phyloP scores from a whole-genome alignment of 2,797 vertebrate species.

The Hyperoplus lanceolatus region DNA sequence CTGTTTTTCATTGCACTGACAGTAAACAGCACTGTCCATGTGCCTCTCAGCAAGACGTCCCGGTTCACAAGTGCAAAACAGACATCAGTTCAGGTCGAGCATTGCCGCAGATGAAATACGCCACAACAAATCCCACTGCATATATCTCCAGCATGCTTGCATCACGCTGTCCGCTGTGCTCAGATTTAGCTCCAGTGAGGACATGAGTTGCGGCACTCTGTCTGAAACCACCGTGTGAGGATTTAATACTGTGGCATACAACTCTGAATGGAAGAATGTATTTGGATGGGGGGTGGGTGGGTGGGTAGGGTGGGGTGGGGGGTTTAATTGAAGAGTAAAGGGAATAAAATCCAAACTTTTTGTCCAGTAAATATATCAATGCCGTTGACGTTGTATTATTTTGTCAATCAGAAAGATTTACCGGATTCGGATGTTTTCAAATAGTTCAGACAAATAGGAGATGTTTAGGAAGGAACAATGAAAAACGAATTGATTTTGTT shows the following conservation, averaged over 20 bases:
- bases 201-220: constrained; percentile 50
- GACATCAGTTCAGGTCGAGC: constrained; percentile 58
- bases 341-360: constrained; percentile 40
- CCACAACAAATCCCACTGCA: constrained; percentile 60
- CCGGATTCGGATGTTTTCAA: constrained; percentile 46
- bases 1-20: constrained; percentile 42
- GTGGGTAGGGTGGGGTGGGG: too few relatives aligned
- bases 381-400: too few relatives aligned
- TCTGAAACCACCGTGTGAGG: constrained; percentile 65
- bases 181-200: constrained; percentile 54
- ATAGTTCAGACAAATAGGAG: constrained; percentile 42
- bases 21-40: constrained; percentile 25
- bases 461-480: constrained; percentile 39
- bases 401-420: too few relatives aligned
- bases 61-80: constrained; percentile 65
- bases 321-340: constrained; percentile 18
- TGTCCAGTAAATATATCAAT: too few relatives aligned
- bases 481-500: constrained; percentile 51
- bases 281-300: constrained; percentile 38
- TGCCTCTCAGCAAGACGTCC: constrained; percentile 46
- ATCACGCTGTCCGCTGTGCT: constrained; percentile 61
- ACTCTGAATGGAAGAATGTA: constrained; percentile 60
- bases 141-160: constrained; percentile 60
- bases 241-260: constrained; percentile 73
- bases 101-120: constrained; percentile 64